A percentile compares a stretch with the other conserved stretches of the same genome.
Evolutionary conservation across 2,113 vertebrate genomes (phyloP).

Genomic region (Rhegmatorhina hoffmannsi): DNA sequence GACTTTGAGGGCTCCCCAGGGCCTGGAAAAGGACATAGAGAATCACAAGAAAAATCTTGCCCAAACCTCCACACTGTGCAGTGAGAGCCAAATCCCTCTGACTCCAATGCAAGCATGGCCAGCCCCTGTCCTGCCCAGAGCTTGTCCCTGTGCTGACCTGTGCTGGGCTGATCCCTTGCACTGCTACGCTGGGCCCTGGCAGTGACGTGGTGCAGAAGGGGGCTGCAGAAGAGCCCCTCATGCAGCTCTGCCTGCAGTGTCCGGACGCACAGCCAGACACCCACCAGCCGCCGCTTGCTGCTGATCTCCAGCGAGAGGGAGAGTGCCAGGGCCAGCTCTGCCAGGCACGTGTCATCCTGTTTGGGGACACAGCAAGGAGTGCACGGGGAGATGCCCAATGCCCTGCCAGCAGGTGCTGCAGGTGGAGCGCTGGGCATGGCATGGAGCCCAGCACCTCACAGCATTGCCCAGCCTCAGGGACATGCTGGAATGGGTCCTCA

Average conservation of each 20-base stretch:
- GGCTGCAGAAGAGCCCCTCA: constrained; percentile 90
- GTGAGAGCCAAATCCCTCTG: not conserved
- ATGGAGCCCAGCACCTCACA: not conserved
- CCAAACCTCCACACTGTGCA: not conserved
- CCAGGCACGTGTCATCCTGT: constrained; percentile 89
- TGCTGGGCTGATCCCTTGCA: not conserved
- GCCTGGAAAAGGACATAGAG: not conserved
- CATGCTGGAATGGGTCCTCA: not conserved
- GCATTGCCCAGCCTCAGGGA: not conserved
- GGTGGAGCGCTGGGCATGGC: not conserved
- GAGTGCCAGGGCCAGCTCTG: constrained; percentile 87
- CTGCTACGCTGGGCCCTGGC: not conserved
- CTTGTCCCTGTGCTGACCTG: constrained; percentile 15
- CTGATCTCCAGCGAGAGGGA: constrained; percentile 84
- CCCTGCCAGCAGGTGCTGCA: not conserved
- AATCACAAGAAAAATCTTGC: not conserved
- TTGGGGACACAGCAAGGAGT: not conserved
- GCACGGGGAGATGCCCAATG: not conserved
- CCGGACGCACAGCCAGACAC: constrained; percentile 75
- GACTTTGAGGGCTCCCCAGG: not conserved
- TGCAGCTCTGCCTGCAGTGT: constrained; percentile 90
- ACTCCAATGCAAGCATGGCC: not conserved
- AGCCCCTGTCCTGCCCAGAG: not conserved
- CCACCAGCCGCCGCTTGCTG: constrained; percentile 78
- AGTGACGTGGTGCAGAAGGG: constrained; percentile 67